These are phyloP conservation scores for Cheilosia grossa DNA, from an alignment of 2,888 invertebrate genomes.

Conservation along the genomic window DNA sequence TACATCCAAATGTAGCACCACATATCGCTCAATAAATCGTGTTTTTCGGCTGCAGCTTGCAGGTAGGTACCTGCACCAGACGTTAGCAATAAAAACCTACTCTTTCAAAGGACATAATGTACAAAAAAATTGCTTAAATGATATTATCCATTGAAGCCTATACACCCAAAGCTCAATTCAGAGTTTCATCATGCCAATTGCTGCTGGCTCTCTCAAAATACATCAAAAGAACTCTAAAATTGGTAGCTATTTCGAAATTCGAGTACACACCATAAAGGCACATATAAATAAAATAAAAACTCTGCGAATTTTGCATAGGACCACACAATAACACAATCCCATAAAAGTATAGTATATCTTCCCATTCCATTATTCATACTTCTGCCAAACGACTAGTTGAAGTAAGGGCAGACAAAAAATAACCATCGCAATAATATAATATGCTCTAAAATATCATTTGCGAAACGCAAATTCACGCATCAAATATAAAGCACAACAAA, in stretches of 20 bases:
- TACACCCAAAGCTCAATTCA: neutral
- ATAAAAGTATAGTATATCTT: neutral
- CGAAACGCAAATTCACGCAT: conserved; percentile 62
- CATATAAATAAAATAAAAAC: conserved; percentile 58
- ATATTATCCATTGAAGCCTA: neutral
- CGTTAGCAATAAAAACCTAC: no score
- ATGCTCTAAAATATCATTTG: conserved; percentile 10
- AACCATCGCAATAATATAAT: neutral
- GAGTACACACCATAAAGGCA: conserved; percentile 31
- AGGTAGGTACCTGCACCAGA: no score
- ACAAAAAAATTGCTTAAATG: neutral
- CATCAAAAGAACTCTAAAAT: neutral
- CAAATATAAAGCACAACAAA: conserved; percentile 46
- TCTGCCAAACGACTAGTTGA: conserved; percentile 25
- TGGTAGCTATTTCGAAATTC: neutral
- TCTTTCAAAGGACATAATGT: no score
- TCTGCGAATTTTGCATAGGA: conserved; percentile 6
- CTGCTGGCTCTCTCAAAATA: conserved; percentile 14
- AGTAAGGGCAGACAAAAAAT: neutral
- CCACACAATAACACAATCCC: conserved; percentile 38
- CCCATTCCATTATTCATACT: conserved; percentile 44
- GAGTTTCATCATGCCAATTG: conserved; percentile 1
- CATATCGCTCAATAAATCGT: no score
- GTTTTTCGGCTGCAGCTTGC: no score
- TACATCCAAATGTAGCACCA: no score